phyloP scores from a whole-genome alignment of 2,888 invertebrate species.

The Iphiclides podalirius region DNA sequence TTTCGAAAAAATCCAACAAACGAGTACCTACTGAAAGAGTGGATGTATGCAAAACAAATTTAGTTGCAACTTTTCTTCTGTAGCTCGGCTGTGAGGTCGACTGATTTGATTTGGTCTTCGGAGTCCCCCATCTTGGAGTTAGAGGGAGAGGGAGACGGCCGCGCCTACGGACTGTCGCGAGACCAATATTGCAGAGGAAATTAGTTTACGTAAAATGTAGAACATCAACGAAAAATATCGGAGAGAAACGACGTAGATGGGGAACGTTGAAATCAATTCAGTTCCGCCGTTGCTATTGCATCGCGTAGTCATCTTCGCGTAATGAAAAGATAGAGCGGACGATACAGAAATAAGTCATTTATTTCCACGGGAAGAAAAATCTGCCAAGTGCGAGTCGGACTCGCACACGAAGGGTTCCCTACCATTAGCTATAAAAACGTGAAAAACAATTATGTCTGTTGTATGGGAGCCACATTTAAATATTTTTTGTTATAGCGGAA shows the following conservation, averaged over 20 bases:
- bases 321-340: conserved; percentile 13
- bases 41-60: conserved; percentile 46
- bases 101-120: conserved; percentile 76
- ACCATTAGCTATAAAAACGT: no score
- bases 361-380: not conserved
- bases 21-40: conserved; percentile 25
- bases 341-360: conserved; percentile 2
- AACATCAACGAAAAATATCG: conserved; percentile 74
- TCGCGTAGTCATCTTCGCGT: conserved; percentile 30
- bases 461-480: no score
- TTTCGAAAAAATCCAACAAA: no score
- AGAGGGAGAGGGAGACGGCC: conserved; percentile 68
- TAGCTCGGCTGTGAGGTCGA: conserved; percentile 74
- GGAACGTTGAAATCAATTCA: conserved; percentile 50
- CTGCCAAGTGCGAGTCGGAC: no score
- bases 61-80: conserved; percentile 66
- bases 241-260: conserved; percentile 58
- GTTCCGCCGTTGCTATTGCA: conserved; percentile 32
- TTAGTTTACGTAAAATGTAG: conserved; percentile 80
- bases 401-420: no score
- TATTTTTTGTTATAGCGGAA: no score
- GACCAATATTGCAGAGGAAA: conserved; percentile 79
- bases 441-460: no score
- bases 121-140: conserved; percentile 60
- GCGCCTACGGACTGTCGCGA: conserved; percentile 74